Conservation (phyloP, 1,140 invertebrate genomes). For the Drosophila guanche region DNA sequence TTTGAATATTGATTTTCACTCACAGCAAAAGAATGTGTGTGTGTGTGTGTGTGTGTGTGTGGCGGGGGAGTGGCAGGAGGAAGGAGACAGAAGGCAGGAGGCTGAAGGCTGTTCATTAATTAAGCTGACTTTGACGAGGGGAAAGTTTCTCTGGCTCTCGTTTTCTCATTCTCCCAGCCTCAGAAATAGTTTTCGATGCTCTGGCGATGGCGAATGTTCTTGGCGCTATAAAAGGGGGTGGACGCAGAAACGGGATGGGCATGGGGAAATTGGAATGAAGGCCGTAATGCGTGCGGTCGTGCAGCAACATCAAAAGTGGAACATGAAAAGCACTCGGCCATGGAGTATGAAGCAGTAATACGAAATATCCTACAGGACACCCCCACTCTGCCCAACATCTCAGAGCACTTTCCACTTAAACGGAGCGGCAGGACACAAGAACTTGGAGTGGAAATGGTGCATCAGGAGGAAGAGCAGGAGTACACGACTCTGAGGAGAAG, state of each 20-base stretch:
- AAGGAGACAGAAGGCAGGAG: no score
- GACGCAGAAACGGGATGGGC: no score
- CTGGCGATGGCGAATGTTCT: conserved; percentile 22
- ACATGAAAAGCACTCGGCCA: conserved; percentile 66
- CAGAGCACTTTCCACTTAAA: no score
- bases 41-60: conserved; percentile 9
- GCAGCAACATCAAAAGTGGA: conserved; percentile 74
- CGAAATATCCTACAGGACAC: no score
- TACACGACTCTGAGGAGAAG: no score
- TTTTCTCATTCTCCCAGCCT: background rate
- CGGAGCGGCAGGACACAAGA: background rate
- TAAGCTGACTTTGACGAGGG: conserved; percentile 79
- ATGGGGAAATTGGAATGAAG: no score
- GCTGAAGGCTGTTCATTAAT: conserved; percentile 62
- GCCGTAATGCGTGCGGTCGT: conserved; percentile 56
- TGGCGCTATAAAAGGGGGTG: no score
- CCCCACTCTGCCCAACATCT: background rate
- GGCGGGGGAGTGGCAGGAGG: background rate
- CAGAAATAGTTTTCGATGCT: conserved; percentile 40
- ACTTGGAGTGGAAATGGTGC: conserved; percentile 2
- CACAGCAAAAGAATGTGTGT: background rate
- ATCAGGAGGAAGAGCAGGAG: background rate
- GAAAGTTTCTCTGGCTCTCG: conserved; percentile 46
- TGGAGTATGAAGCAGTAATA: conserved; percentile 39
- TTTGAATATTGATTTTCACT: conserved; percentile 72